Conservation (phyloP, 2,113 vertebrate genomes). For the Catharus fuscescens region DNA sequence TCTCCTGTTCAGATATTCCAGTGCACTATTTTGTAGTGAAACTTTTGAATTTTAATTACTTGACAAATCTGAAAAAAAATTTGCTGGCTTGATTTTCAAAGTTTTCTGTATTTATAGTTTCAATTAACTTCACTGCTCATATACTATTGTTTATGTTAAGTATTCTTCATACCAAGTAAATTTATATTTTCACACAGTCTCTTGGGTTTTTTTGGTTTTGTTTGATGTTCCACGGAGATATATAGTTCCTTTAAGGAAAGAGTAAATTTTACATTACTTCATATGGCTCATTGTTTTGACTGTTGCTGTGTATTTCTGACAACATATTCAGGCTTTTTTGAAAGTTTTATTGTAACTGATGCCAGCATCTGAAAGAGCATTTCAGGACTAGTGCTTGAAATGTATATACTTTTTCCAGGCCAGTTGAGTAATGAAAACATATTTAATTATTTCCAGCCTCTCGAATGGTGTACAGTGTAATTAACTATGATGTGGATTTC, state of each 20-base stretch:
- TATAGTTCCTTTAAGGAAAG: background rate
- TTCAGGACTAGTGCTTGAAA: constrained; percentile 54
- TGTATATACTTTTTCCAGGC: constrained; percentile 49
- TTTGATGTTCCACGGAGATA: background rate
- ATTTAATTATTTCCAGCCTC: constrained; percentile 74
- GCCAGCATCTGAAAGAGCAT: constrained; percentile 42
- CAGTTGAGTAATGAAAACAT: constrained; percentile 66
- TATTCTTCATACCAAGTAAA: background rate
- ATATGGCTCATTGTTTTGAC: background rate
- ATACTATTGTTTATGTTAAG: background rate
- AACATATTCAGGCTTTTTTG: constrained; percentile 1
- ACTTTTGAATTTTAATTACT: background rate
- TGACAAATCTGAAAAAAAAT: background rate
- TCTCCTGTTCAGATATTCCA: background rate
- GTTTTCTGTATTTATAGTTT: background rate
- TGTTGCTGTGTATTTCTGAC: background rate
- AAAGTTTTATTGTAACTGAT: constrained; percentile 41
- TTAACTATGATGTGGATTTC: constrained; percentile 69
- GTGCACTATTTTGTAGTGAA: background rate
- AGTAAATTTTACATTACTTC: background rate
- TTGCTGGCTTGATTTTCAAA: background rate
- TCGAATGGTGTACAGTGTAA: constrained; percentile 40
- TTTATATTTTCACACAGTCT: background rate
- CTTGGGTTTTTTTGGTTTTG: background rate
- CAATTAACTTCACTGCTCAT: background rate